phyloP scores from a whole-genome alignment of 2,888 invertebrate species.

The Cotesia congregata region DNA sequence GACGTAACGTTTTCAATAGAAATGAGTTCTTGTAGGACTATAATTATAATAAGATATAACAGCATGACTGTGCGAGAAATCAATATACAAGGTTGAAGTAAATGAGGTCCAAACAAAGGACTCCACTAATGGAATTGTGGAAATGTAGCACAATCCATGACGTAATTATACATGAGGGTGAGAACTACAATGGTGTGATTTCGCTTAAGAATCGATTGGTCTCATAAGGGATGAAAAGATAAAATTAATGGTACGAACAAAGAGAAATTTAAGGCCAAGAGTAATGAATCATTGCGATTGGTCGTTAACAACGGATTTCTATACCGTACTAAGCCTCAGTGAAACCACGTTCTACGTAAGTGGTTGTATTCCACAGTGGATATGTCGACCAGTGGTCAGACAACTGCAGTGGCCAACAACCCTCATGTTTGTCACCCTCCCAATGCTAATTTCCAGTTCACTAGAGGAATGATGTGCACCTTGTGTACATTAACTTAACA shows the following conservation, averaged over 20 bases:
- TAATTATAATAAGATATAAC: not conserved
- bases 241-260: not conserved
- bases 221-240: constrained; percentile 7
- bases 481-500: constrained; percentile 8
- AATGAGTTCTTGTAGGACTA: not conserved
- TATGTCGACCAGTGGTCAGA: constrained; percentile 48
- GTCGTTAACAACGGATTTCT: constrained; percentile 27
- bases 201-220: constrained; percentile 23
- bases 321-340: constrained; percentile 19
- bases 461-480: not conserved
- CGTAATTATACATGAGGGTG: constrained; percentile 11
- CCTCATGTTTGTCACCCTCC: constrained; percentile 27
- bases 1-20: not conserved
- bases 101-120: not conserved
- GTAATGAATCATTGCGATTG: constrained; percentile 29
- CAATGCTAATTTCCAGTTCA: constrained; percentile 17
- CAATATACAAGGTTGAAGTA: not conserved
- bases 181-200: constrained; percentile 9
- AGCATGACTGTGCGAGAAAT: not conserved
- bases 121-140: constrained; percentile 4
- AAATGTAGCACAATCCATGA: constrained; percentile 11
- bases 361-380: constrained; percentile 49
- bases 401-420: constrained; percentile 41
- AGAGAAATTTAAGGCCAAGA: constrained; percentile 17
- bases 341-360: constrained; percentile 43